Percentiles rank a stretch among this genome's conserved stretches.
These are phyloP conservation scores for Gastrophysa polygoni DNA, from an alignment of 2,888 invertebrate species.

Conservation along the genomic window DNA sequence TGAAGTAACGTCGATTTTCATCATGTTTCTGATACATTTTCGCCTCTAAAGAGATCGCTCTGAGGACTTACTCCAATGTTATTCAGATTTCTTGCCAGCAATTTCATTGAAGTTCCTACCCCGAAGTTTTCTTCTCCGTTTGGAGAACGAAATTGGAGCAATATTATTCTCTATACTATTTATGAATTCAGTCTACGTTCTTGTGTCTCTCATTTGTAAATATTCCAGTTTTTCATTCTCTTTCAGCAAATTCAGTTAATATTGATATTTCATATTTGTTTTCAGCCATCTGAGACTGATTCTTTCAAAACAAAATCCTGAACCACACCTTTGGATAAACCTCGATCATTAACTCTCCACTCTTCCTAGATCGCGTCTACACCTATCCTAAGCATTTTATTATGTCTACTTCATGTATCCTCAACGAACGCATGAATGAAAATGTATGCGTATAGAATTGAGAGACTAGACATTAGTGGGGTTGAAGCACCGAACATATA, in stretches of 20 bases:
- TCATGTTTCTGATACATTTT: constrained; percentile 30
- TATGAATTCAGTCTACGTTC: constrained; percentile 30
- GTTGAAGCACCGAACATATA: too few species aligned
- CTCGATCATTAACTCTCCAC: too few species aligned
- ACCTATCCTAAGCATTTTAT: too few species aligned
- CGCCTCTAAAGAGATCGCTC: constrained; percentile 48
- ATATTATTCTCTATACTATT: constrained; percentile 29
- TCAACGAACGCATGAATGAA: too few species aligned
- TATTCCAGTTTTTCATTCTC: constrained; percentile 23
- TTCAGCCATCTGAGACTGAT: constrained; percentile 15
- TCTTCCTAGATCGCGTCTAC: too few species aligned
- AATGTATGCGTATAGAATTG: too few species aligned
- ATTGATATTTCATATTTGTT: constrained; percentile 27
- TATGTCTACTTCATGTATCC: too few species aligned
- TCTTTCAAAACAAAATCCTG: too few species aligned
- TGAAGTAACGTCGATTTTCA: constrained; percentile 21
- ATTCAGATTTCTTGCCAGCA: constrained; percentile 54
- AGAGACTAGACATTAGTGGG: too few species aligned
- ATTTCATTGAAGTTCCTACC: constrained; percentile 55
- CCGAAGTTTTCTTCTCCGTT: constrained; percentile 52
- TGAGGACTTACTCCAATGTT: constrained; percentile 53
- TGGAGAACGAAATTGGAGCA: constrained; percentile 42
- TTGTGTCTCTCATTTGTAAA: constrained; percentile 28
- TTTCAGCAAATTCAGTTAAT: constrained; percentile 17
- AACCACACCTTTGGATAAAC: too few species aligned